Evolutionary conservation across 2,797 vertebrate genomes (phyloP).

Genomic region (Scolopax rusticola): DNA sequence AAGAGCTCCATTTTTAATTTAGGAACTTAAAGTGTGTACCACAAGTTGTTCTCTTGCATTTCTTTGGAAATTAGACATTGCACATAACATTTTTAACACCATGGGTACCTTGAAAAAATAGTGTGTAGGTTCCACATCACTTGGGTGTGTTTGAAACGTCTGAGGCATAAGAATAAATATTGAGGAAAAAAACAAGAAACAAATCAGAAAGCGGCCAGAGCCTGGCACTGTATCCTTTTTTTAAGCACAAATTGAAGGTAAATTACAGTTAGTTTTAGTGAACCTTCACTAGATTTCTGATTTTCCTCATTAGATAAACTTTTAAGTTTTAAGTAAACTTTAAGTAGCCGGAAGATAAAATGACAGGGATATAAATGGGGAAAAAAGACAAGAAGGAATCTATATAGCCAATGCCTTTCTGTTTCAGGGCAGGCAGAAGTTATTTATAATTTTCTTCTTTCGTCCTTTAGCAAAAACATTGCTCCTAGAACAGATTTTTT

Average conservation of each 20-base stretch:
- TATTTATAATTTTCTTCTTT: neutral
- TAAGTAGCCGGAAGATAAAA: neutral
- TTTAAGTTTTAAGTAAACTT: neutral
- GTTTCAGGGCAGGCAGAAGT: neutral
- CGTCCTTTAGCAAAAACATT: neutral
- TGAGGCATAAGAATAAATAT: neutral
- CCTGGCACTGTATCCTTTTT: neutral
- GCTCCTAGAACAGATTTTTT: neutral
- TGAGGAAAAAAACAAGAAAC: neutral
- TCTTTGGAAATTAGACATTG: neutral
- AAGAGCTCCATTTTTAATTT: neutral
- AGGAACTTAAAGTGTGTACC: neutral
- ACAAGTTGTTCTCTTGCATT: neutral
- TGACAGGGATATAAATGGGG: neutral
- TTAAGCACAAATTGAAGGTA: neutral
- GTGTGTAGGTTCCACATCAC: neutral
- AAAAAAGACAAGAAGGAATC: neutral
- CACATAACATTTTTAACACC: neutral
- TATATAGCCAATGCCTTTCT: neutral
- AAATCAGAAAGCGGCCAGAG: neutral
- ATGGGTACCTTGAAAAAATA: neutral
- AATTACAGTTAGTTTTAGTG: neutral
- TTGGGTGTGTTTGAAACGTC: neutral
- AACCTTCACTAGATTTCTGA: neutral
- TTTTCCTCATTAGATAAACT: neutral